Evolutionary conservation across 2,113 vertebrate species (phyloP).

Genomic region (Saccopteryx leptura): DNA sequence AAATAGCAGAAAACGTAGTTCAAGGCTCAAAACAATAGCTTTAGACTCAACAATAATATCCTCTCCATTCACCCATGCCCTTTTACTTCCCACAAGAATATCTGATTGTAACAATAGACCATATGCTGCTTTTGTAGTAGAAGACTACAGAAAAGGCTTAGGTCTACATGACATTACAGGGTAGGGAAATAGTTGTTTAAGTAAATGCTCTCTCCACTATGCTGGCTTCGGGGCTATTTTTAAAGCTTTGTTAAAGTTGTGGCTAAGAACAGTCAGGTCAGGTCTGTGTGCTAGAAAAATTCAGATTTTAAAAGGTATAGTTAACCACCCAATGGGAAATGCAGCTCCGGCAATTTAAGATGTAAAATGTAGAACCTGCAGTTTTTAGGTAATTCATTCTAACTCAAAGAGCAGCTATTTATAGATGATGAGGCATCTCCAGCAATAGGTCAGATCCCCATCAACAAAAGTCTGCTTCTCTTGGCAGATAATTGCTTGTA

Average conservation of each 20-base stretch:
- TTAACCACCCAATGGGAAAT: slow-evolving; percentile 64
- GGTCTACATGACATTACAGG: slow-evolving; percentile 44
- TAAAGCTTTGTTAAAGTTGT: slow-evolving; percentile 51
- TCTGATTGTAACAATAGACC: slow-evolving; percentile 61
- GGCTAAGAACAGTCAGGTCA: slow-evolving; percentile 60
- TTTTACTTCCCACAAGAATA: slow-evolving; percentile 52
- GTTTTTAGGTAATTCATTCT: slow-evolving; percentile 62
- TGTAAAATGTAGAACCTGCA: slow-evolving; percentile 16
- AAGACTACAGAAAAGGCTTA: slow-evolving; percentile 59
- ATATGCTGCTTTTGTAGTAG: slow-evolving; percentile 41
- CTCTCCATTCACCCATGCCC: slow-evolving; percentile 50
- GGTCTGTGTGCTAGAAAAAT: slow-evolving; percentile 47
- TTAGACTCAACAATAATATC: neutral
- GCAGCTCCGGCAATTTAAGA: slow-evolving; percentile 49
- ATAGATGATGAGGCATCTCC: slow-evolving; percentile 36
- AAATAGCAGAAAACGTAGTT: slow-evolving; percentile 56
- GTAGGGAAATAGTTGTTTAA: slow-evolving; percentile 55
- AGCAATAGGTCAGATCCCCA: slow-evolving; percentile 29
- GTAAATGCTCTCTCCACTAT: slow-evolving; percentile 55
- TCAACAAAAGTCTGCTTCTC: slow-evolving; percentile 43
- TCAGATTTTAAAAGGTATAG: slow-evolving; percentile 54
- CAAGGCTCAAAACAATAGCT: slow-evolving; percentile 41
- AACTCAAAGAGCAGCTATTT: slow-evolving; percentile 70
- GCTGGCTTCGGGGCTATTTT: slow-evolving; percentile 58
- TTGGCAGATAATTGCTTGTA: slow-evolving; percentile 25